Evolutionary conservation across 2,888 invertebrate species (phyloP).

Genomic region (Clivina fossor): DNA sequence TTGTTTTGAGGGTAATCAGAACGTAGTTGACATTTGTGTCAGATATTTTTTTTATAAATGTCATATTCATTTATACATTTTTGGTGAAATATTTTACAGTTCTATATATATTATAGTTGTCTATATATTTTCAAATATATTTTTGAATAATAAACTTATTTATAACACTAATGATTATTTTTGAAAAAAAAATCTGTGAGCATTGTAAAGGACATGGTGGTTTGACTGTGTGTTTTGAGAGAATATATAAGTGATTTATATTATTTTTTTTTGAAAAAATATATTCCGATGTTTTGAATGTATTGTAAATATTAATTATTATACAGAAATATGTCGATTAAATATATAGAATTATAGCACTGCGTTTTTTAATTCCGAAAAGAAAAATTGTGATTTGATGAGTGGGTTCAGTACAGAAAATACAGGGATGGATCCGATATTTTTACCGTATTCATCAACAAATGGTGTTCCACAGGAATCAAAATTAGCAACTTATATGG

Average conservation of each 20-base stretch:
- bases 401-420: constrained; percentile 33
- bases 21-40: constrained; percentile 47
- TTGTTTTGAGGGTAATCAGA: constrained; percentile 46
- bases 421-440: constrained; percentile 71
- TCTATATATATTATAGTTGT: constrained; percentile 28
- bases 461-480: constrained; percentile 82
- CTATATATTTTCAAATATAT: constrained; percentile 13
- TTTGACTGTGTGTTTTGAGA: constrained; percentile 24
- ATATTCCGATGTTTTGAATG: constrained; percentile 12
- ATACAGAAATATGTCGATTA: constrained; percentile 18
- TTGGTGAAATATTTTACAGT: constrained; percentile 30
- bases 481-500: constrained; percentile 84
- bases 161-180: constrained; percentile 22
- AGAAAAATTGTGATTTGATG: constrained; percentile 26
- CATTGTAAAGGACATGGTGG: constrained; percentile 31
- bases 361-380: constrained; percentile 9
- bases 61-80: constrained; percentile 29
- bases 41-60: constrained; percentile 40
- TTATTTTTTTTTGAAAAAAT: constrained; percentile 11
- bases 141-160: constrained; percentile 4
- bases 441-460: constrained; percentile 67
- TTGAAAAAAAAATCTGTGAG: constrained; percentile 24
- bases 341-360: constrained; percentile 30
- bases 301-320: constrained; percentile 14
- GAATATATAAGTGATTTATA: constrained; percentile 13